phyloP scores from a whole-genome alignment of 2,888 invertebrate species.

The Gymnoscelis rufifasciata region DNA sequence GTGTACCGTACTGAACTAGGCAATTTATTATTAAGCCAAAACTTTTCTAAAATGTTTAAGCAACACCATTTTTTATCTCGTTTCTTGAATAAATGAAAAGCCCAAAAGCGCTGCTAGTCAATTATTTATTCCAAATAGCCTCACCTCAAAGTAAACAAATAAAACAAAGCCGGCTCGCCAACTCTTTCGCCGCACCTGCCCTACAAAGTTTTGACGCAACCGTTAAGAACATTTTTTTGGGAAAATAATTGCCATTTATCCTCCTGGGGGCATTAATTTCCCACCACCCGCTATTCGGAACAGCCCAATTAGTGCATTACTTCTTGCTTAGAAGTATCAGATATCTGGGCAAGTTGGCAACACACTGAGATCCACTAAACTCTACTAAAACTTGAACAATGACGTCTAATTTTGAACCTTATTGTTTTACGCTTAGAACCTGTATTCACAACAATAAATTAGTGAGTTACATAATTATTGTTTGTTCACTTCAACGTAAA shows the following conservation, averaged over 20 bases:
- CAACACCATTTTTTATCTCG: neutral
- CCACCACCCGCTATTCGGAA: constrained; percentile 65
- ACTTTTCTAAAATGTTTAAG: neutral
- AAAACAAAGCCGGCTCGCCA: constrained; percentile 33
- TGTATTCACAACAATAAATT: too few relatives aligned
- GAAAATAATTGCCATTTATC: constrained; percentile 71
- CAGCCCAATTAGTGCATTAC: constrained; percentile 68
- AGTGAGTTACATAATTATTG: neutral
- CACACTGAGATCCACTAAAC: constrained; percentile 23
- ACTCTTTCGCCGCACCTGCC: constrained; percentile 65
- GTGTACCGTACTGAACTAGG: too few relatives aligned
- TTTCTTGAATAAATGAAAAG: neutral
- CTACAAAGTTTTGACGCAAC: constrained; percentile 65
- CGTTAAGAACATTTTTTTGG: constrained; percentile 56
- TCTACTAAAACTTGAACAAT: neutral
- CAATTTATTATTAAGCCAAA: too few relatives aligned
- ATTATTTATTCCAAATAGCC: constrained; percentile 2
- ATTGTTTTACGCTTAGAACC: neutral
- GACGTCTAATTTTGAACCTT: neutral
- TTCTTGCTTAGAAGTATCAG: constrained; percentile 48
- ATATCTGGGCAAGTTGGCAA: constrained; percentile 31
- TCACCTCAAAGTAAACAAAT: constrained; percentile 28
- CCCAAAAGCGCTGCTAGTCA: neutral
- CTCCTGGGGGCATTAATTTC: constrained; percentile 66
- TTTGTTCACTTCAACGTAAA: neutral